A percentile compares a stretch with the other conserved stretches of the same genome.
phyloP scores from a whole-genome alignment of 2,888 invertebrate genomes.

The Eudasyphora cyanicolor region DNA sequence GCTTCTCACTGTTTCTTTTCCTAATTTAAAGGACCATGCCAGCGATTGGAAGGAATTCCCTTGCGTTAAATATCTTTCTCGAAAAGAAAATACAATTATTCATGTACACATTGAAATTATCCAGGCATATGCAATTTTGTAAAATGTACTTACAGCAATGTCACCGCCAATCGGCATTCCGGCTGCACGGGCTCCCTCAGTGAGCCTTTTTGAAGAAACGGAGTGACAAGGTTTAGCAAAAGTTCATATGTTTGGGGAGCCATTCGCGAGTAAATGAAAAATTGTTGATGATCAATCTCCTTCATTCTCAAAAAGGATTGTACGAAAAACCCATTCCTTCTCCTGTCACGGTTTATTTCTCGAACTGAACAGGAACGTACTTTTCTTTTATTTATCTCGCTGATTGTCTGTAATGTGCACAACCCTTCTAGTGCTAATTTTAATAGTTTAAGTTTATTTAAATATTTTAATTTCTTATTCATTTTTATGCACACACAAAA shows the following conservation, averaged over 20 bases:
- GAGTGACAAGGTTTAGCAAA: slow-evolving; percentile 16
- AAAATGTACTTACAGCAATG: slow-evolving; percentile 40
- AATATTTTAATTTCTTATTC: too few species aligned
- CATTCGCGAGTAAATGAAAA: slow-evolving; percentile 55
- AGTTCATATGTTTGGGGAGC: slow-evolving; percentile 33
- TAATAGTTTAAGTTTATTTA: too few species aligned
- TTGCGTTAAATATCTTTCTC: slow-evolving; percentile 22
- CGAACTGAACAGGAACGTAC: too few species aligned
- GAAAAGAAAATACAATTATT: too few species aligned
- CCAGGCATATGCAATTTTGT: not conserved
- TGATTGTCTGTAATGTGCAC: too few species aligned
- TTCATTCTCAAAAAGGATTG: slow-evolving; percentile 35
- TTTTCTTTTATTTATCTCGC: too few species aligned
- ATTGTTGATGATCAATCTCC: slow-evolving; percentile 48
- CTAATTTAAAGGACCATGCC: slow-evolving; percentile 60
- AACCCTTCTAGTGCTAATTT: too few species aligned
- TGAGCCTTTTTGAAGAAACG: slow-evolving; percentile 37
- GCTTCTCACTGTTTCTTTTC: slow-evolving; percentile 53
- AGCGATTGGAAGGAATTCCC: slow-evolving; percentile 50
- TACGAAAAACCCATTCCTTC: slow-evolving; percentile 28
- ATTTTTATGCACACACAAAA: too few species aligned
- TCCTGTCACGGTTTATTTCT: slow-evolving; percentile 39
- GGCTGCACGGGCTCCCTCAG: slow-evolving; percentile 40
- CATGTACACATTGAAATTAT: too few species aligned
- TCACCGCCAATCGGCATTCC: slow-evolving; percentile 50